These are phyloP conservation scores for Leptarthrus brevirostris DNA, from an alignment of 2,888 invertebrate genomes.

Conservation along the genomic window DNA sequence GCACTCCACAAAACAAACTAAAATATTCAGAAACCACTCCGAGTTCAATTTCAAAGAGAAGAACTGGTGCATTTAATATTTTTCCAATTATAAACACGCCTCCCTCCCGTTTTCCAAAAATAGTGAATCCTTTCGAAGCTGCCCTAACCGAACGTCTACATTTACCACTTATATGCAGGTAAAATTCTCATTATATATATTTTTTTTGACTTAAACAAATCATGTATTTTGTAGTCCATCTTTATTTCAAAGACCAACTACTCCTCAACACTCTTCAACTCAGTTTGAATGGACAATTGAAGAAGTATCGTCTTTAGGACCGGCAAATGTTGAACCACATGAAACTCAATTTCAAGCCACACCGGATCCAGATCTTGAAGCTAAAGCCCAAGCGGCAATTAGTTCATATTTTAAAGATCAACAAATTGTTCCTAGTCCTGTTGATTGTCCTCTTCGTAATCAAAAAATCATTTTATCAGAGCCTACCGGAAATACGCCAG, in stretches of 20 bases:
- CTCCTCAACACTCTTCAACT: conserved; percentile 64
- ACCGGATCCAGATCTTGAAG: conserved; percentile 72
- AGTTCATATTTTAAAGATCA: conserved; percentile 66
- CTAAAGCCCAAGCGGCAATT: conserved; percentile 73
- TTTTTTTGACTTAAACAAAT: not conserved
- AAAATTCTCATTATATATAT: too few relatives aligned
- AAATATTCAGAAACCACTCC: conserved; percentile 40
- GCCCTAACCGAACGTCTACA: conserved; percentile 72
- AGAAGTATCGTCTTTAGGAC: conserved; percentile 73
- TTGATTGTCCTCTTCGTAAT: conserved; percentile 63
- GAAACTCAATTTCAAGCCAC: conserved; percentile 69
- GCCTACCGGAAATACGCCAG: conserved; percentile 52
- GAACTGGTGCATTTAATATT: conserved; percentile 55
- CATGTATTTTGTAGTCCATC: conserved; percentile 64
- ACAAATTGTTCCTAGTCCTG: conserved; percentile 66
- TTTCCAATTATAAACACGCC: conserved; percentile 67
- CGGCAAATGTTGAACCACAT: conserved; percentile 72
- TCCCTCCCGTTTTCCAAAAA: conserved; percentile 69
- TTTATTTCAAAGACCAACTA: conserved; percentile 62
- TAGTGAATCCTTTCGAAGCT: conserved; percentile 74
- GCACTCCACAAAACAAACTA: conserved; percentile 27
- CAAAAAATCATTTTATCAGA: conserved; percentile 61
- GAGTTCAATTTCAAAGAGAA: conserved; percentile 1
- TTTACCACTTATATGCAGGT: conserved; percentile 76
- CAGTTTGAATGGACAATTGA: conserved; percentile 77